A percentile compares a stretch with the other conserved stretches of the same genome.
Evolutionary conservation across 2,797 vertebrate species (phyloP).

Genomic region (Phoeniculus purpureus): DNA sequence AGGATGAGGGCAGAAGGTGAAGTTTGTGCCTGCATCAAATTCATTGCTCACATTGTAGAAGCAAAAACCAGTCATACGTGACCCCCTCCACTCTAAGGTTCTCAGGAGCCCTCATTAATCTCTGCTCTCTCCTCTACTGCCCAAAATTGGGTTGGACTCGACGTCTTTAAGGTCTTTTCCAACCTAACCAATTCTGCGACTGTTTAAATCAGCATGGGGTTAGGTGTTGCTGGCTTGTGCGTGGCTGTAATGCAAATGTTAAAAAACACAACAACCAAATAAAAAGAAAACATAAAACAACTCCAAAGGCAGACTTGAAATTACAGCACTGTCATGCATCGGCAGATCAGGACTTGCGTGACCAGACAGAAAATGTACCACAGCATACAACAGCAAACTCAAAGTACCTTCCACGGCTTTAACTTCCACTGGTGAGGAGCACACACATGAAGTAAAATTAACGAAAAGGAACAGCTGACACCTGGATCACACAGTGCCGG

Average conservation of each 20-base stretch:
- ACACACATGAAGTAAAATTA: neutral
- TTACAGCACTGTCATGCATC: slow-evolving; percentile 42
- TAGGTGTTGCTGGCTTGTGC: neutral
- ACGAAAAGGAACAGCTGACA: neutral
- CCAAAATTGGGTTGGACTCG: neutral
- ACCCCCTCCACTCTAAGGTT: neutral
- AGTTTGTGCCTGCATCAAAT: neutral
- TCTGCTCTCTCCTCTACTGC: neutral
- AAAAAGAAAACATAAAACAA: neutral
- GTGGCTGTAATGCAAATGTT: neutral
- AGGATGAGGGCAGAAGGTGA: neutral
- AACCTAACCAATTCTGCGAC: too few relatives aligned
- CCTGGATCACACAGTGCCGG: neutral
- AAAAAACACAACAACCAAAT: neutral
- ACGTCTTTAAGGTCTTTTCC: too few relatives aligned
- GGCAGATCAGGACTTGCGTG: slow-evolving; percentile 11
- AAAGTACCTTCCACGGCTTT: neutral
- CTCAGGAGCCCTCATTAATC: neutral
- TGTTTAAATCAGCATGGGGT: neutral
- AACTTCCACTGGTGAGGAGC: neutral
- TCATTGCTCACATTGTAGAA: neutral
- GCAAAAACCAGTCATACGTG: neutral
- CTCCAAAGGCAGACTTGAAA: neutral
- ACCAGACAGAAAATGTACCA: slow-evolving; percentile 43
- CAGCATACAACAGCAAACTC: neutral